Base-by-base conservation (phyloP, 2,113 vertebrate species). In the Chinchilla lanigera region DNA sequence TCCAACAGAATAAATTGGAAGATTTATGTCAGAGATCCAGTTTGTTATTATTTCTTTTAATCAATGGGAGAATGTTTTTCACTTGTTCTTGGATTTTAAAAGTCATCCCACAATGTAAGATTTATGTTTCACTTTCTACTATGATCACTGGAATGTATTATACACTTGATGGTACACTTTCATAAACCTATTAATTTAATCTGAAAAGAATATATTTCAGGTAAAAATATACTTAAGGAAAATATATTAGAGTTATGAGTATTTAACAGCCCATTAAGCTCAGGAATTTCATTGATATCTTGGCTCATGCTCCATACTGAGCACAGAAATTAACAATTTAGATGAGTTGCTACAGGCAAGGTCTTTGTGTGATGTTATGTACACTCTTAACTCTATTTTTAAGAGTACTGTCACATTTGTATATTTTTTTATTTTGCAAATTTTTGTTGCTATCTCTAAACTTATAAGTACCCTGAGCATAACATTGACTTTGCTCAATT, bases 281-380 rank as follows among this genome's bases (percentile, higher is more conserved):
- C 86, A 90, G 88, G 97, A 96, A 95, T 96, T 82, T 98, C 78
- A 80, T 71, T 95, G 91, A 90, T 97, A 93, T 10, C 17, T 58
- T 92, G 96, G 19, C 61, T 98, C 97, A 87, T 60, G 96, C 98
- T 98, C 81, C 71, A 86, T 63, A 93, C 69, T 77, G 89, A 97
- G 52, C 54, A 96, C 90, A 90, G 19, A 96, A 98, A 98, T 98
- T 98, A 98, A 98, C 95, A 97, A 89, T 96, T 96, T 95, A 98
- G 96, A 97, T 92, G 67, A 97, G 86, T 97, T 96, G 96, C 93
- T 98, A 96, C 28, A 97, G 96, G 97, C 93, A 97, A 98, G 77
- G 96, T 95, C 73, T 97, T 96, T 97, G 33, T 84, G 5, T 93
- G 14, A 78, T 93, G 73, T 90, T 97, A 80, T 56, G 50, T 80